A percentile compares a stretch with the other conserved stretches of the same genome.
phyloP scores from a whole-genome alignment of 2,797 vertebrate genomes.

The Acanthurus lineatus region DNA sequence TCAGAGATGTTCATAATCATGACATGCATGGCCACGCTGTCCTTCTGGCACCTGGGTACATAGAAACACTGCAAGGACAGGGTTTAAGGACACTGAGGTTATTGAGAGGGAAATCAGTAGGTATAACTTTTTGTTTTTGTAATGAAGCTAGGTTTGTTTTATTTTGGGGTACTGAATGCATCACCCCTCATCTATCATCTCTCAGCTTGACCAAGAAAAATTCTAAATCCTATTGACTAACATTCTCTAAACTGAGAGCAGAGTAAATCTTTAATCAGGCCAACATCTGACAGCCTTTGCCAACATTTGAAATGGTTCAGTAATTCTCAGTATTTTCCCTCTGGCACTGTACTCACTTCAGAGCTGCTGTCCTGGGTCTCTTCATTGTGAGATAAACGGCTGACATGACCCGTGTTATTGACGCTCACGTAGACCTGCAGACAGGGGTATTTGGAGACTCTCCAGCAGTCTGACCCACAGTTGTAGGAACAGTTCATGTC shows the following conservation, averaged over 20 bases:
- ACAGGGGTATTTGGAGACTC: conserved; percentile 93
- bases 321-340: conserved; percentile 61
- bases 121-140: conserved; percentile 15
- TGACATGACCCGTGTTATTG: conserved; percentile 90
- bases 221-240: conserved; percentile 40
- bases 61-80: conserved; percentile 90
- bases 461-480: conserved; percentile 94
- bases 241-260: conserved; percentile 44
- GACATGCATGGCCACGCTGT: conserved; percentile 87
- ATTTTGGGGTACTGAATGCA: conserved; percentile 12
- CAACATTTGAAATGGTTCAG: conserved; percentile 70
- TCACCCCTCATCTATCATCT: conserved; percentile 17
- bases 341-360: conserved; percentile 86
- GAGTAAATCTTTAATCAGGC: conserved; percentile 45
- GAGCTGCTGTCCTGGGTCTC: conserved; percentile 93
- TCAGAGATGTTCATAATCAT: conserved; percentile 91
- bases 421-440: conserved; percentile 96
- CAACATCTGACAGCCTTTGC: conserved; percentile 61
- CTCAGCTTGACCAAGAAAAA: conserved; percentile 42
- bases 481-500: conserved; percentile 94
- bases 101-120: conserved; percentile 15
- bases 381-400: conserved; percentile 93
- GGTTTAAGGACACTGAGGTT: conserved; percentile 32
- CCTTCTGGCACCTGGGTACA: conserved; percentile 93
- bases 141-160: conserved; percentile 8